Conservation (phyloP, 2,888 invertebrate genomes). For the Aricia artaxerxes region DNA sequence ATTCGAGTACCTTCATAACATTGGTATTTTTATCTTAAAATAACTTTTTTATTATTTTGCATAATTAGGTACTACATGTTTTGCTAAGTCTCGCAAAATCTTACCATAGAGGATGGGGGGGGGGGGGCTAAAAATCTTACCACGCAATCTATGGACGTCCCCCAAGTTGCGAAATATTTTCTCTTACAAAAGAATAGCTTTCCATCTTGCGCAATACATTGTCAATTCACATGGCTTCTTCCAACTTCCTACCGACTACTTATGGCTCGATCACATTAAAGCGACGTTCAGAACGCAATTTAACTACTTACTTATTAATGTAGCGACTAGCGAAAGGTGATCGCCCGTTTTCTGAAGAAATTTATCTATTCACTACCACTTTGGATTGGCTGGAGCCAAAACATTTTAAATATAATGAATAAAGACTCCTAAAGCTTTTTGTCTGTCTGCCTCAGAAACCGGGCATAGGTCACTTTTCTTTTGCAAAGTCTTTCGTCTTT, state of each 20-base stretch:
- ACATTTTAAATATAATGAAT: background rate
- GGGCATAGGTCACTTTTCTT: background rate
- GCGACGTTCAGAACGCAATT: background rate
- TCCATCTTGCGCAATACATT: slow-evolving; percentile 40
- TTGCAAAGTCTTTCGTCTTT: background rate
- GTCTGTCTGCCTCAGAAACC: background rate
- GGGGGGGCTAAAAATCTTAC: background rate
- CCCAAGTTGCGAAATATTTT: slow-evolving; percentile 33
- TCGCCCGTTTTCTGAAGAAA: no score
- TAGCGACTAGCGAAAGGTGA: no score
- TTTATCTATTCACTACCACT: background rate
- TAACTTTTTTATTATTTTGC: no score
- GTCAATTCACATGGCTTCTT: slow-evolving; percentile 41
- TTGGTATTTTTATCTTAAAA: no score
- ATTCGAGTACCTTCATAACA: no score
- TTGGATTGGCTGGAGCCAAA: background rate
- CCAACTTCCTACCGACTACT: slow-evolving; percentile 40
- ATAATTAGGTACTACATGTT: no score
- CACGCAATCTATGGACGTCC: background rate
- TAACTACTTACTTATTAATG: no score
- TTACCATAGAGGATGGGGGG: background rate
- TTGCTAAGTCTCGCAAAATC: no score
- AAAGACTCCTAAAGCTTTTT: no score
- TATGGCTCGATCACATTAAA: background rate
- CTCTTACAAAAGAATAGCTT: slow-evolving; percentile 35